A percentile compares a stretch with the other conserved stretches of the same genome.
These are phyloP conservation scores for Crioceris asparagi DNA, from an alignment of 2,888 invertebrate genomes.

Conservation along the genomic window DNA sequence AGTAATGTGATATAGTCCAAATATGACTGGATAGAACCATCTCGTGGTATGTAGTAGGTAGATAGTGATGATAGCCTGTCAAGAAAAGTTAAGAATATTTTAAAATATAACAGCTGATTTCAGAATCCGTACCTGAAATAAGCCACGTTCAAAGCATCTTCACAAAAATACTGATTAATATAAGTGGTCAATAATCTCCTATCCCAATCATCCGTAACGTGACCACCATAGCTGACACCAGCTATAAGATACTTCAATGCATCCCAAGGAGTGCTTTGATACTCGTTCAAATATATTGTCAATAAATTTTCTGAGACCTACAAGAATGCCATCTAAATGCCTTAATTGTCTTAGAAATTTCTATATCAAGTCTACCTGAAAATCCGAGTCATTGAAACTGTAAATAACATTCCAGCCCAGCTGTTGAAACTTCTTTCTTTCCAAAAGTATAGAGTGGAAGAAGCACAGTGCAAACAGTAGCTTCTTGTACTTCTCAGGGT, in stretches of 20 bases:
- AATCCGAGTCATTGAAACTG: constrained; percentile 86
- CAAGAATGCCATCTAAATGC: background rate
- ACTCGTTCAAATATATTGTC: constrained; percentile 76
- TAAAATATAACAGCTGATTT: no score
- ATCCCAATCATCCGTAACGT: constrained; percentile 69
- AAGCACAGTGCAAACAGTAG: constrained; percentile 72
- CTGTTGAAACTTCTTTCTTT: constrained; percentile 76
- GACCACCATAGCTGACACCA: constrained; percentile 82
- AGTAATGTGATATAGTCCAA: constrained; percentile 68
- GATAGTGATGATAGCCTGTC: constrained; percentile 59
- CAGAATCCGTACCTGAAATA: constrained; percentile 62
- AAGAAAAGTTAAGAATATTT: constrained; percentile 1
- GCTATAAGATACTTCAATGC: constrained; percentile 81
- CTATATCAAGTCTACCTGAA: constrained; percentile 55
- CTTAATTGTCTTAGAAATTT: constrained; percentile 1
- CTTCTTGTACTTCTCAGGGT: constrained; percentile 62
- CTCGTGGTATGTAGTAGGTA: constrained; percentile 72
- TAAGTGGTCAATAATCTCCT: constrained; percentile 69
- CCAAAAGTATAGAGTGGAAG: constrained; percentile 77
- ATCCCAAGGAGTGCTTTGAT: constrained; percentile 78
- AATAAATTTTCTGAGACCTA: constrained; percentile 73
- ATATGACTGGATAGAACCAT: constrained; percentile 72
- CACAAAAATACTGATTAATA: constrained; percentile 72
- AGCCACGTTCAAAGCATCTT: constrained; percentile 51
- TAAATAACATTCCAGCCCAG: constrained; percentile 85